Percentiles rank a stretch among this genome's conserved stretches.
Evolutionary conservation across 2,113 vertebrate genomes (phyloP).

Genomic region (Tachysurus fulvidraco): DNA sequence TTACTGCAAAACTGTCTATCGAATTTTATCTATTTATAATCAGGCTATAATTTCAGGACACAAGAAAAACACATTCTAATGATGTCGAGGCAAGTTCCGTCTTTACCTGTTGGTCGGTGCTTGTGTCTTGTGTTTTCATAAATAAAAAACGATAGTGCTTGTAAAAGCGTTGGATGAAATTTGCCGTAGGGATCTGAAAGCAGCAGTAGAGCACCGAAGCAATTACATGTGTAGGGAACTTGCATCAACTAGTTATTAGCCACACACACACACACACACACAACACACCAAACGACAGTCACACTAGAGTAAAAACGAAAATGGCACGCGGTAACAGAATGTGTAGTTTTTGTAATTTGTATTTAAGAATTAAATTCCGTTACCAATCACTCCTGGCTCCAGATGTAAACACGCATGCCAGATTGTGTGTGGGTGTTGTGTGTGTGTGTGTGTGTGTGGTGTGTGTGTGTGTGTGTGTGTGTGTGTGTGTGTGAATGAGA

Average conservation of each 20-base stretch:
- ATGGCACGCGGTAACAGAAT: constrained; percentile 1
- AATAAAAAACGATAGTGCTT: neutral
- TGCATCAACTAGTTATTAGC: constrained; percentile 35
- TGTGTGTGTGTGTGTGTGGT: no score
- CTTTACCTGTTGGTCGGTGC: neutral
- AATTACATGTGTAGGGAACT: constrained; percentile 18
- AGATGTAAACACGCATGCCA: constrained; percentile 41
- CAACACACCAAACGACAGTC: neutral
- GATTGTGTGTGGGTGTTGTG: no score
- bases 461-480: constrained; percentile 36
- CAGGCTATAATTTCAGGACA: neutral
- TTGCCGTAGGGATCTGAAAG: constrained; percentile 13
- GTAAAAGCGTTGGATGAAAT: neutral
- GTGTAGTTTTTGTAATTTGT: neutral
- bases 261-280: constrained; percentile 34
- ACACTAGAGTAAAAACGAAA: neutral
- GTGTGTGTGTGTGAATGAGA: constrained; percentile 35
- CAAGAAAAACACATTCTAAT: neutral
- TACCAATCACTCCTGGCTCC: constrained; percentile 22
- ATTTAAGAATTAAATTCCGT: constrained; percentile 25
- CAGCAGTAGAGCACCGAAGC: constrained; percentile 25
- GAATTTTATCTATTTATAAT: neutral
- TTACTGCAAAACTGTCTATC: neutral
- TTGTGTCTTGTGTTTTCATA: neutral
- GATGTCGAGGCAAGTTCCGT: neutral